Evolutionary conservation across 2,113 vertebrate species (phyloP).

Genomic region (Ophthalmolycus amberensis): DNA sequence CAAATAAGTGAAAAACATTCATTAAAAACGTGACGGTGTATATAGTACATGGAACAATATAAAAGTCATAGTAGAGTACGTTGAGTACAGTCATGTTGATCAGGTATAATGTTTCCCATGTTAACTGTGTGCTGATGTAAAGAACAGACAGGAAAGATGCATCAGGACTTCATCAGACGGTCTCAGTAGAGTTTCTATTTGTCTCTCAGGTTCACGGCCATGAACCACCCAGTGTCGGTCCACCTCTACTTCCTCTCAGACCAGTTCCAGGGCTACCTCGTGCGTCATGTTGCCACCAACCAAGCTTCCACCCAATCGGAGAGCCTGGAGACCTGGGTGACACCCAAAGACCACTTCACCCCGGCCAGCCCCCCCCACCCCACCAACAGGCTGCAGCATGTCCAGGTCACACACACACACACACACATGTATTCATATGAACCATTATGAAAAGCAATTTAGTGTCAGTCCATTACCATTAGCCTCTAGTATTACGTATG

Average conservation of each 20-base stretch:
- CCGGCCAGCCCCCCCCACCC: slow-evolving; percentile 85
- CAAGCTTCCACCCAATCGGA: slow-evolving; percentile 92
- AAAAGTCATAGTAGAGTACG: background rate
- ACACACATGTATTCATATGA: background rate
- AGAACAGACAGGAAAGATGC: background rate
- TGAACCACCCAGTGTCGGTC: slow-evolving; percentile 90
- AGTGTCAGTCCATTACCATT: background rate
- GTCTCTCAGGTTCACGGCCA: slow-evolving; percentile 86
- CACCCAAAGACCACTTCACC: slow-evolving; percentile 92
- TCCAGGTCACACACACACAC: slow-evolving; percentile 86
- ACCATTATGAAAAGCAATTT: too few species aligned
- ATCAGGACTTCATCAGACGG: background rate
- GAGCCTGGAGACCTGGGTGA: slow-evolving; percentile 95
- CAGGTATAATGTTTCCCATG: background rate
- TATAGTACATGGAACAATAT: too few species aligned
- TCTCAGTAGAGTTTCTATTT: background rate
- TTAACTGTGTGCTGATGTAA: background rate
- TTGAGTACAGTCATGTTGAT: too few species aligned
- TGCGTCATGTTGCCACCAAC: slow-evolving; percentile 92
- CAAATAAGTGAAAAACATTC: too few species aligned
- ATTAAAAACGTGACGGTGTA: too few species aligned
- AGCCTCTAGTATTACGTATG: too few species aligned
- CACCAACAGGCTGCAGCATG: slow-evolving; percentile 90
- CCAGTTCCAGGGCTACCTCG: slow-evolving; percentile 95
- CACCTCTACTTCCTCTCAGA: slow-evolving; percentile 97